A percentile compares a stretch with the other conserved stretches of the same genome.
Conservation (phyloP, 2,888 invertebrate species). For the Silvanus unidentatus region DNA sequence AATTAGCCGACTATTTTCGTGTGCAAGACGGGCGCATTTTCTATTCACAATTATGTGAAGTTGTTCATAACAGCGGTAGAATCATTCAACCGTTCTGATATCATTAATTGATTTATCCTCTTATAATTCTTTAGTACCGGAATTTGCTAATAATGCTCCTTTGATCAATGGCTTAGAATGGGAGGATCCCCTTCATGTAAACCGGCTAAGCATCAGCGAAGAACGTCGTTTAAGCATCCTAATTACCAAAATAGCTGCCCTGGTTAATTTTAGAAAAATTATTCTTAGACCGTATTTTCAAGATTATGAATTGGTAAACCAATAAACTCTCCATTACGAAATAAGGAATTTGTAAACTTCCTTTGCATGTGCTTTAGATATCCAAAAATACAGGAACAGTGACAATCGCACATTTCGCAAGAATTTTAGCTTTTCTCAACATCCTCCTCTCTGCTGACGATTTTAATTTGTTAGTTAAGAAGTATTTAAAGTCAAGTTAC, state of each 20-base stretch:
- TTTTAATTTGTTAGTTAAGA: constrained; percentile 66
- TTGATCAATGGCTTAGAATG: constrained; percentile 57
- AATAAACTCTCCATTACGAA: neutral
- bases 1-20: constrained; percentile 71
- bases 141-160: constrained; percentile 47
- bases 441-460: constrained; percentile 65
- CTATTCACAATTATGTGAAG: constrained; percentile 69
- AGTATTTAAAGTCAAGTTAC: constrained; percentile 70
- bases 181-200: constrained; percentile 65
- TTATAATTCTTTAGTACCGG: constrained; percentile 45
- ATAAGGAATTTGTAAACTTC: neutral
- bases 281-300: constrained; percentile 69
- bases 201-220: constrained; percentile 59
- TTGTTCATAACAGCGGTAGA: constrained; percentile 63
- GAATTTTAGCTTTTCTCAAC: constrained; percentile 66
- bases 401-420: constrained; percentile 70
- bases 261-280: constrained; percentile 52
- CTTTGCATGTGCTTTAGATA: constrained; percentile 49
- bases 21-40: constrained; percentile 72
- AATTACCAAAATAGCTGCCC: constrained; percentile 65
- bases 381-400: constrained; percentile 70
- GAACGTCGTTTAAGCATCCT: constrained; percentile 62
- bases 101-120: neutral
- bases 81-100: neutral
- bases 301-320: constrained; percentile 60